A percentile compares a stretch with the other conserved stretches of the same genome.
These are phyloP conservation scores for Cyphomyrmex costatus DNA, from an alignment of 1,140 invertebrate species.

Conservation along the genomic window DNA sequence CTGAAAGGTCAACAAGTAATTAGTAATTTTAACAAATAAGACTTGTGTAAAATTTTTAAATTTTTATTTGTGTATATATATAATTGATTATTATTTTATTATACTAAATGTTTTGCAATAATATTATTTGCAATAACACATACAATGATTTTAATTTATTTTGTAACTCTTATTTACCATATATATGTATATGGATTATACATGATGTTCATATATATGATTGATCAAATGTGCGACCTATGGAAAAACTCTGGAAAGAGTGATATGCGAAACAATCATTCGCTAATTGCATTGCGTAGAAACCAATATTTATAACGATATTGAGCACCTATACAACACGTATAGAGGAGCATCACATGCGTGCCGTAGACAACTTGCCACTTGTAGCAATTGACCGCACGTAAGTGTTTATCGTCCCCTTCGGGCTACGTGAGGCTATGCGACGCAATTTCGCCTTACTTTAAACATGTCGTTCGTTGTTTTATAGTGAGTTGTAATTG, in stretches of 20 bases:
- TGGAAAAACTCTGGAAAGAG: background rate
- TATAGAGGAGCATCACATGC: slow-evolving; percentile 67
- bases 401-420: slow-evolving; percentile 86
- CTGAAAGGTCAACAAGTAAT: background rate
- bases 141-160: background rate
- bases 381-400: slow-evolving; percentile 85
- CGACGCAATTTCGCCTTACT: slow-evolving; percentile 75
- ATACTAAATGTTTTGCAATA: background rate
- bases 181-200: no score
- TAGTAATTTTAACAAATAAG: background rate
- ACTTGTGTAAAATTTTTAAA: background rate
- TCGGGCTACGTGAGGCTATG: slow-evolving; percentile 85
- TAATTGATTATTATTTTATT: slow-evolving; percentile 1
- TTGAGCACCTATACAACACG: slow-evolving; percentile 48
- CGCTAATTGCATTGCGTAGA: slow-evolving; percentile 51
- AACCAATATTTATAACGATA: slow-evolving; percentile 60
- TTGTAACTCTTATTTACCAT: no score
- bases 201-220: background rate
- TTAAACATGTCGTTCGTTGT: slow-evolving; percentile 39
- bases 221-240: background rate
- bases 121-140: background rate
- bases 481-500: slow-evolving; percentile 55
- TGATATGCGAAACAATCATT: background rate
- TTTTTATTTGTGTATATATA: background rate
- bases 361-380: slow-evolving; percentile 79